A percentile compares a stretch with the other conserved stretches of the same genome.
phyloP scores from a whole-genome alignment of 2,888 invertebrate genomes.

The Mellilla xanthometata region DNA sequence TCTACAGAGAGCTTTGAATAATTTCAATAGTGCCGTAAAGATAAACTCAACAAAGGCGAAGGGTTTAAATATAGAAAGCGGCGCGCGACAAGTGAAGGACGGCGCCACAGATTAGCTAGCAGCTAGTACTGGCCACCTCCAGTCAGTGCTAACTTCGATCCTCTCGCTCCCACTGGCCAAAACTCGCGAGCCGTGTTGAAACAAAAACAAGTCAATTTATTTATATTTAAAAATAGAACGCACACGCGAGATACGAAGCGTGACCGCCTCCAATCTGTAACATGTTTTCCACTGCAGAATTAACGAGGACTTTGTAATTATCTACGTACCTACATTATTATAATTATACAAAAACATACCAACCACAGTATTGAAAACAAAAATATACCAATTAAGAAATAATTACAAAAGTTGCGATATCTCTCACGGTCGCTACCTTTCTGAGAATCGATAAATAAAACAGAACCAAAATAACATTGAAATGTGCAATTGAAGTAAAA shows the following conservation, averaged over 20 bases:
- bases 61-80: slow-evolving; percentile 23
- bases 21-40: neutral
- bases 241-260: slow-evolving; percentile 64
- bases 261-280: slow-evolving; percentile 36
- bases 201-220: slow-evolving; percentile 51
- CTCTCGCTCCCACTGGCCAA: slow-evolving; percentile 36
- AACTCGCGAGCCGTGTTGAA: slow-evolving; percentile 33
- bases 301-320: too few relatives aligned
- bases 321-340: too few relatives aligned
- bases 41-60: slow-evolving; percentile 7
- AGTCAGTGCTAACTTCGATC: neutral
- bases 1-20: neutral
- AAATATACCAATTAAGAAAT: too few relatives aligned
- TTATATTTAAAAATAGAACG: slow-evolving; percentile 64
- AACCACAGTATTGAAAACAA: too few relatives aligned
- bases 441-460: too few relatives aligned
- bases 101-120: slow-evolving; percentile 21
- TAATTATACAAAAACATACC: too few relatives aligned
- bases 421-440: too few relatives aligned
- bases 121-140: neutral
- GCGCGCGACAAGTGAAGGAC: slow-evolving; percentile 73
- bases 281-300: too few relatives aligned
- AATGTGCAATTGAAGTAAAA: too few relatives aligned
- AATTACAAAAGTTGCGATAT: too few relatives aligned
- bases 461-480: too few relatives aligned